Conservation (phyloP, 2,113 vertebrate species). For the Salminus brasiliensis region DNA sequence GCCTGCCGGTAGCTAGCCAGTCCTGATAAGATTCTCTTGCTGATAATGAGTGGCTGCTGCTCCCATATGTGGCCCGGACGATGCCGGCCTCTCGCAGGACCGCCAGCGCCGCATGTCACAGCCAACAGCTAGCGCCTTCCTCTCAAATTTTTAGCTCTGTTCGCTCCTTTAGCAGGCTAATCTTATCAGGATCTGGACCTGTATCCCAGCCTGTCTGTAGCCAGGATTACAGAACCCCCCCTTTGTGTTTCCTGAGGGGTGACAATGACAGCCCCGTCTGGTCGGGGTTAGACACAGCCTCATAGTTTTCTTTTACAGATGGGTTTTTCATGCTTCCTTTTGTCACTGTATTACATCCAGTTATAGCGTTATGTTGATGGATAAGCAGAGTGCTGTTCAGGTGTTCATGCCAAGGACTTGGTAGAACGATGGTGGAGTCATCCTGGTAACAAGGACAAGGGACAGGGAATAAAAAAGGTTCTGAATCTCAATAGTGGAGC, state of each 20-base stretch:
- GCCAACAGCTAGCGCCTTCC: conserved; percentile 34
- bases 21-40: conserved; percentile 57
- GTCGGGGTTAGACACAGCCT: conserved; percentile 14
- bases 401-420: neutral
- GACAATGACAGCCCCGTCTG: conserved; percentile 39
- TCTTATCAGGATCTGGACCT: conserved; percentile 62
- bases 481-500: too few relatives aligned
- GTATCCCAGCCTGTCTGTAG: conserved; percentile 55
- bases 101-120: conserved; percentile 37
- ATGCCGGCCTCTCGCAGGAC: conserved; percentile 22
- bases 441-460: neutral
- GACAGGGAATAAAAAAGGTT: neutral
- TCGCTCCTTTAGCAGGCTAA: conserved; percentile 46
- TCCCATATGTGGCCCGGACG: conserved; percentile 47
- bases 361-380: neutral
- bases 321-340: neutral
- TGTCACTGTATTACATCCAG: neutral
- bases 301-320: neutral
- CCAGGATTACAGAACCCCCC: conserved; percentile 55
- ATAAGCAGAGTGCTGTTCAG: neutral
- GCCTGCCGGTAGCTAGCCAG: conserved; percentile 33
- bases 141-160: conserved; percentile 52
- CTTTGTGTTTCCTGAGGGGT: conserved; percentile 58
- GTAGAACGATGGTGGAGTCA: neutral
- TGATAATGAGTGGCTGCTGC: conserved; percentile 54